A percentile compares a stretch with the other conserved stretches of the same genome.
Evolutionary conservation across 2,888 invertebrate species (phyloP).

Genomic region (Pimpla rufipes): DNA sequence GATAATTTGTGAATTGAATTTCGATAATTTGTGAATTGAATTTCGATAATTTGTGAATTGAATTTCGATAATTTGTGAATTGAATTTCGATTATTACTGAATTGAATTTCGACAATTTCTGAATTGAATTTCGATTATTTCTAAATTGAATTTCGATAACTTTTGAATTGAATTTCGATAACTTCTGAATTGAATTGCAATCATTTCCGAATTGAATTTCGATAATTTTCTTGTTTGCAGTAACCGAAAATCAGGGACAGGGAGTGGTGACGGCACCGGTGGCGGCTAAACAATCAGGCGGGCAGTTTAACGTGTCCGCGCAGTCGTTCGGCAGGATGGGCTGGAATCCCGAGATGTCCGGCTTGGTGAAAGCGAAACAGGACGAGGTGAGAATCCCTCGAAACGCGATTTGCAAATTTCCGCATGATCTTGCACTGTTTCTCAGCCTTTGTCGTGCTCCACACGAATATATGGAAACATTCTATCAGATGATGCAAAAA

Average conservation of each 20-base stretch:
- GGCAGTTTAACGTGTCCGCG: conserved; percentile 85
- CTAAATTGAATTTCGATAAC: too few species aligned
- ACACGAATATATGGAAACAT: conserved; percentile 32
- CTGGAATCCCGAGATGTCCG: conserved; percentile 86
- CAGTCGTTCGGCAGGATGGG: conserved; percentile 86
- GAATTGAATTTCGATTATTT: too few species aligned
- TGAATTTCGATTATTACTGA: too few species aligned
- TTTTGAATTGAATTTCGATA: too few species aligned
- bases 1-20: too few species aligned
- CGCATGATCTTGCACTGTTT: conserved; percentile 59
- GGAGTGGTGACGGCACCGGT: conserved; percentile 82
- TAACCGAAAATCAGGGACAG: conserved; percentile 86
- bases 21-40: too few species aligned
- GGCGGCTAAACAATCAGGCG: conserved; percentile 86
- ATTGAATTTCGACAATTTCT: too few species aligned
- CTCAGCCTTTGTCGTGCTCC: conserved; percentile 39
- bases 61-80: too few species aligned
- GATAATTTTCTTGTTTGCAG: conserved; percentile 72
- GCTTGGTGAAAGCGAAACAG: conserved; percentile 85
- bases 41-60: too few species aligned
- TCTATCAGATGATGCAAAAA: not conserved
- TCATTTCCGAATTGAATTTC: not conserved
- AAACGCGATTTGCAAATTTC: conserved; percentile 22
- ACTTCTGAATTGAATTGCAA: too few species aligned
- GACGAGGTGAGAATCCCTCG: conserved; percentile 83